Conservation (phyloP, 1,140 invertebrate genomes). For the Babylonia areolata region DNA sequence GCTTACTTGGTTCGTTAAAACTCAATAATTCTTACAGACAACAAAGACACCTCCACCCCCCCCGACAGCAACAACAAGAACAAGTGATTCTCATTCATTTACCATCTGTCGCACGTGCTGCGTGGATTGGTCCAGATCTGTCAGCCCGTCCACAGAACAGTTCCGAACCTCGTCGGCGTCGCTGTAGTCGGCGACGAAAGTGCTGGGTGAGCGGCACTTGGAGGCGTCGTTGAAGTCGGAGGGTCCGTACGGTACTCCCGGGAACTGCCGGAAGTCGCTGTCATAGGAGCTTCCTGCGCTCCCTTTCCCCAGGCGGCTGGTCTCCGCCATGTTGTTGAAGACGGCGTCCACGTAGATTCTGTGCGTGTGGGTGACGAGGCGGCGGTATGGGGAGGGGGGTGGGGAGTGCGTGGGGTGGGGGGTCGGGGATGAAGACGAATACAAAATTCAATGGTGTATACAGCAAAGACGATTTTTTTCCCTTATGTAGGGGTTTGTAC, state of each 20-base stretch:
- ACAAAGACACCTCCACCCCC: too few relatives aligned
- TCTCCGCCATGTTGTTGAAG: constrained; percentile 79
- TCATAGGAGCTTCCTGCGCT: constrained; percentile 65
- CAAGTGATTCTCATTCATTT: too few relatives aligned
- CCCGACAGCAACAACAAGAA: too few relatives aligned
- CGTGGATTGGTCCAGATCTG: constrained; percentile 82
- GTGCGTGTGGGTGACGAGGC: neutral
- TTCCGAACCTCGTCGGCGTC: constrained; percentile 77
- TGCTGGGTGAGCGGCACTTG: constrained; percentile 22
- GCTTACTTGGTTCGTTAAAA: neutral
- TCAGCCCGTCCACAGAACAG: constrained; percentile 83
- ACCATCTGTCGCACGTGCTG: constrained; percentile 49
- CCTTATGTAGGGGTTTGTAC: constrained; percentile 3
- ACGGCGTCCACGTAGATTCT: constrained; percentile 57
- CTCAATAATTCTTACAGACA: neutral
- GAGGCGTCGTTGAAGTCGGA: constrained; percentile 49
- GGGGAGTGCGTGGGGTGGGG: too few relatives aligned
- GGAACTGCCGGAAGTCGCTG: constrained; percentile 69
- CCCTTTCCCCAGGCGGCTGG: constrained; percentile 55
- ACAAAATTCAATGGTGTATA: too few relatives aligned
- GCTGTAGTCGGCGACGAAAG: constrained; percentile 65
- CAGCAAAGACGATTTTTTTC: neutral
- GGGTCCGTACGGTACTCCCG: constrained; percentile 76
- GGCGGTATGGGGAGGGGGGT: too few relatives aligned
- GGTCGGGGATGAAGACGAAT: too few relatives aligned